Evolutionary conservation across 1,140 invertebrate genomes (phyloP).

Genomic region (Brachionus asplanchnoidis): DNA sequence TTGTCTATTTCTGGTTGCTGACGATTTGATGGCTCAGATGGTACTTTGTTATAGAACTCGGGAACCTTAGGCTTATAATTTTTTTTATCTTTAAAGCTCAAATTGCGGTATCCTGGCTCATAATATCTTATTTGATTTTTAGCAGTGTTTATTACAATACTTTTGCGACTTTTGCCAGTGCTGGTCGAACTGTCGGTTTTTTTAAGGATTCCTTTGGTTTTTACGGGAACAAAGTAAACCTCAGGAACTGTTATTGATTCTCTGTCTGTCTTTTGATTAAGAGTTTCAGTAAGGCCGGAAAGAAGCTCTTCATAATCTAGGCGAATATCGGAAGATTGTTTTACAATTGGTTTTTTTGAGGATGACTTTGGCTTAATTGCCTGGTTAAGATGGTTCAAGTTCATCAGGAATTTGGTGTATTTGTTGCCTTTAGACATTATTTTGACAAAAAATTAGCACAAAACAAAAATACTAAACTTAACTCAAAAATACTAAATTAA

Average conservation of each 20-base stretch:
- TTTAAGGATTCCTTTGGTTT: slow-evolving; percentile 1
- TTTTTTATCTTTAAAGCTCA: background rate
- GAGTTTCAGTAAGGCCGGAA: background rate
- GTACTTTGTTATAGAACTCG: background rate
- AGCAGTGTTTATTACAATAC: background rate
- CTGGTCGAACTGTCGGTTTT: background rate
- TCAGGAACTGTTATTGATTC: background rate
- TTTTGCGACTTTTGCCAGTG: background rate
- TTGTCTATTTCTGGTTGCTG: background rate
- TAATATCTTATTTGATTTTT: background rate
- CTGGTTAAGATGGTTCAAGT: background rate
- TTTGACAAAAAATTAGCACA: background rate
- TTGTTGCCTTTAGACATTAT: background rate
- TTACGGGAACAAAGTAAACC: background rate
- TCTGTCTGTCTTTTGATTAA: background rate
- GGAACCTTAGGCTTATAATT: background rate
- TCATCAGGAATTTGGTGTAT: background rate
- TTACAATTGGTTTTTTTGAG: background rate
- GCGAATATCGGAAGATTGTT: background rate
- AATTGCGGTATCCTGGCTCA: background rate
- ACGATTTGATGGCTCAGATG: background rate
- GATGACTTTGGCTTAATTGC: background rate
- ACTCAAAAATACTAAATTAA: background rate
- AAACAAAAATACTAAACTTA: background rate
- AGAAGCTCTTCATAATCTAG: background rate